These are phyloP conservation scores for Melanostoma scalare DNA, from an alignment of 2,888 invertebrate genomes.

Conservation along the genomic window DNA sequence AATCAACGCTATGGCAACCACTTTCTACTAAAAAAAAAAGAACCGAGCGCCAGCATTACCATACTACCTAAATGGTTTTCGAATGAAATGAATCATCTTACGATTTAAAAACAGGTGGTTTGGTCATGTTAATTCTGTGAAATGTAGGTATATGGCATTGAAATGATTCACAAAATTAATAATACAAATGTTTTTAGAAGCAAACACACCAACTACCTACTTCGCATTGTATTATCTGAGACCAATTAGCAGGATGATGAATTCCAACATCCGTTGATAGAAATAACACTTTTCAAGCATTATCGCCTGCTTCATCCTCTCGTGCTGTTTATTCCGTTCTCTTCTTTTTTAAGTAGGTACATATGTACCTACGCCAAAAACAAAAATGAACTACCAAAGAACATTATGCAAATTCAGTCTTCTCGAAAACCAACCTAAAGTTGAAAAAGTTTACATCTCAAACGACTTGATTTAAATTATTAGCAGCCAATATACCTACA, in stretches of 20 bases:
- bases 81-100: conserved; percentile 16
- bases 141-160: not conserved
- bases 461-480: conserved; percentile 20
- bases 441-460: not conserved
- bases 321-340: not conserved
- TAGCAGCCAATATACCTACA: not conserved
- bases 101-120: conserved; percentile 25
- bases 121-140: conserved; percentile 17
- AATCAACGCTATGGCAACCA: too few relatives aligned
- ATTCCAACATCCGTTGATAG: conserved; percentile 51
- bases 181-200: conserved; percentile 1
- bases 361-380: not conserved
- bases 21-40: too few relatives aligned
- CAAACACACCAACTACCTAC: not conserved
- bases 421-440: conserved; percentile 13
- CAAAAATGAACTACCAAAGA: conserved; percentile 1
- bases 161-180: not conserved
- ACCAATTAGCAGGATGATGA: not conserved
- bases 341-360: not conserved
- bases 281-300: conserved; percentile 29
- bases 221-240: conserved; percentile 11
- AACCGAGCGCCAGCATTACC: too few relatives aligned
- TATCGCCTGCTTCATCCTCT: conserved; percentile 44
- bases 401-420: conserved; percentile 2
- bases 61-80: not conserved